A percentile compares a stretch with the other conserved stretches of the same genome.
Conservation (phyloP, 1,140 invertebrate species). For the Diploscapter pachys region DNA sequence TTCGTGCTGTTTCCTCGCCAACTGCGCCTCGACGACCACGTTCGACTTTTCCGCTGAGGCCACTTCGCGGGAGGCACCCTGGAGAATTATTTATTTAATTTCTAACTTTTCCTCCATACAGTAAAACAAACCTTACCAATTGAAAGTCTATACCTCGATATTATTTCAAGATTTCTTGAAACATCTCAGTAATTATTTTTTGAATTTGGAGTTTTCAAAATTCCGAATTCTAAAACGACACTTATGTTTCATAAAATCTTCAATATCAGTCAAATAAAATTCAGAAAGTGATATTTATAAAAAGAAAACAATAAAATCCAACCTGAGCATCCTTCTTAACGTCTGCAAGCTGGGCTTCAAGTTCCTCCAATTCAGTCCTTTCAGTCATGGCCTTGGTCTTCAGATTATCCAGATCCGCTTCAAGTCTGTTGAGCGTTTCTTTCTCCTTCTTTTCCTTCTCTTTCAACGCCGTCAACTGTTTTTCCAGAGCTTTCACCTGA, state of each 20-base stretch:
- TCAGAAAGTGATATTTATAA: background rate
- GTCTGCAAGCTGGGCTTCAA: conserved; percentile 78
- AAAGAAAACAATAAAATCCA: background rate
- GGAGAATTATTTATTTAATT: too few species aligned
- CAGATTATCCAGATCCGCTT: conserved; percentile 62
- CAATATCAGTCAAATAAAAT: background rate
- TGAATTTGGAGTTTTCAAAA: too few species aligned
- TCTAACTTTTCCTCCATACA: too few species aligned
- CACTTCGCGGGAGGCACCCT: conserved; percentile 80
- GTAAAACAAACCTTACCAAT: too few species aligned
- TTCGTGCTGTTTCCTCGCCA: conserved; percentile 66
- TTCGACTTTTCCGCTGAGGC: conserved; percentile 65
- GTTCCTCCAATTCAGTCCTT: conserved; percentile 72
- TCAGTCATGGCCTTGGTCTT: conserved; percentile 39
- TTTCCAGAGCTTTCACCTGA: conserved; percentile 76
- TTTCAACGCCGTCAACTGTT: conserved; percentile 80
- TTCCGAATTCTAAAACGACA: too few species aligned
- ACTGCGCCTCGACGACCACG: conserved; percentile 28
- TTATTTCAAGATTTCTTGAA: too few species aligned
- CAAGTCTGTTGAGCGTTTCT: conserved; percentile 78
- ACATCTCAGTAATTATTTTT: too few species aligned
- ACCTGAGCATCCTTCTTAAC: conserved; percentile 78
- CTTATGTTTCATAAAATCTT: too few species aligned
- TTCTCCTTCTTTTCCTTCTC: conserved; percentile 83
- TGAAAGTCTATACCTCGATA: too few species aligned